Percentiles rank a stretch among this genome's conserved stretches.
phyloP scores from a whole-genome alignment of 2,113 vertebrate species.

The Rhegmatorhina hoffmannsi region DNA sequence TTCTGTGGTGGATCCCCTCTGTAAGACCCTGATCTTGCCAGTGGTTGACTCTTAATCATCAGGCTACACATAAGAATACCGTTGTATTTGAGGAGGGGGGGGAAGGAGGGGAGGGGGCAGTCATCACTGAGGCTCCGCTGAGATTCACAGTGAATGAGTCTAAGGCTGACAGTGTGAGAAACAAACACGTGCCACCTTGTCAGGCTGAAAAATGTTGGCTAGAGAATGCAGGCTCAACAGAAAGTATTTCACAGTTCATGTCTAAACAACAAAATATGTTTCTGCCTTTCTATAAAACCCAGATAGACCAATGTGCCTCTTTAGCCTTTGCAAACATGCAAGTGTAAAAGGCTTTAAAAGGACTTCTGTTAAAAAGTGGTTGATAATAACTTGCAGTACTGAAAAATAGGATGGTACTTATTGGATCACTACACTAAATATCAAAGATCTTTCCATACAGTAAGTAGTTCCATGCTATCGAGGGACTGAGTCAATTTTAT shows the following conservation, averaged over 20 bases:
- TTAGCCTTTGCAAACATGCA: background rate
- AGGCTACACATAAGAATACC: rapidly evolving
- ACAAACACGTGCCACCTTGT: background rate
- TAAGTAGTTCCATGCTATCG: background rate
- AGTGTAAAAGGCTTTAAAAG: background rate
- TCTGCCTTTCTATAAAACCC: background rate
- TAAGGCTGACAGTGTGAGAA: background rate
- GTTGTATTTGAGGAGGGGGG: background rate
- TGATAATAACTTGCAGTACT: background rate
- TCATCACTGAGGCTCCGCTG: background rate
- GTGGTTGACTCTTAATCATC: background rate
- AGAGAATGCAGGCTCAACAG: background rate
- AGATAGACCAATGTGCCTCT: background rate
- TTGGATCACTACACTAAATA: background rate
- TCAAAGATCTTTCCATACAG: background rate
- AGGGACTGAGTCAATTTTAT: background rate
- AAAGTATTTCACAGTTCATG: background rate
- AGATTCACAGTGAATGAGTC: background rate
- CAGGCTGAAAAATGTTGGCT: background rate
- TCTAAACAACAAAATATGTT: background rate
- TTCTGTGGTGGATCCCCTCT: background rate
- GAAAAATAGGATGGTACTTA: background rate
- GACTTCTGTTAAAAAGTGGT: background rate
- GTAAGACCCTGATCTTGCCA: background rate
- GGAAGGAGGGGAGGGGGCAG: too few species aligned